phyloP scores from a whole-genome alignment of 2,113 vertebrate genomes.

The Podiceps cristatus region DNA sequence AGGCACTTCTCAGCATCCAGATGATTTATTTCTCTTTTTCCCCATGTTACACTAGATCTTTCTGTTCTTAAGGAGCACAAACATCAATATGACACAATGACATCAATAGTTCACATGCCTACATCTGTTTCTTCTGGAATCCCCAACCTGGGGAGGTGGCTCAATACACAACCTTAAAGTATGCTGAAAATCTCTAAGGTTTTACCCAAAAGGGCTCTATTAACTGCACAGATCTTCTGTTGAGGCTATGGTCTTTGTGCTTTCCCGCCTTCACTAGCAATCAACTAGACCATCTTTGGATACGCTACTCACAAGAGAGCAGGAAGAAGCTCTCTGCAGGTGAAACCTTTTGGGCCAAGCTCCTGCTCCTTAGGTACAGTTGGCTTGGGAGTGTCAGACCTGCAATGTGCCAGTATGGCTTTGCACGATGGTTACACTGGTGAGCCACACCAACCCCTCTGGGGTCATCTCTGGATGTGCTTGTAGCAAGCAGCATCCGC shows the following conservation, averaged over 20 bases:
- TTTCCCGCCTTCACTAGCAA: neutral
- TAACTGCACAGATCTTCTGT: neutral
- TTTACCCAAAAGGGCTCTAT: neutral
- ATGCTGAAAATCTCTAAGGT: neutral
- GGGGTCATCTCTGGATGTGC: neutral
- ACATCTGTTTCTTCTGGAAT: neutral
- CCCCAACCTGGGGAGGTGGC: neutral
- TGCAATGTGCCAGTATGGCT: neutral
- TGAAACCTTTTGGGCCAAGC: neutral
- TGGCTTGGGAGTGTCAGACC: neutral
- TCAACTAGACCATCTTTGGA: neutral
- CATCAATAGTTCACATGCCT: neutral
- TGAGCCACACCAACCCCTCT: neutral
- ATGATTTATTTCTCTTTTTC: neutral
- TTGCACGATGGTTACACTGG: neutral
- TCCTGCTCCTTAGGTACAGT: rapidly evolving
- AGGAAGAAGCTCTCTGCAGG: neutral
- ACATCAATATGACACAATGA: neutral
- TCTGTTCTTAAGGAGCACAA: neutral
- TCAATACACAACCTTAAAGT: neutral
- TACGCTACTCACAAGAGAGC: neutral
- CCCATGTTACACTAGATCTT: neutral
- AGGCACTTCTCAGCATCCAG: neutral
- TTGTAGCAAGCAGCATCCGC: rapidly evolving
- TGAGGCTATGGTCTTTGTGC: neutral